phyloP scores from a whole-genome alignment of 2,113 vertebrate genomes.

The Hippocampus barbouri region DNA sequence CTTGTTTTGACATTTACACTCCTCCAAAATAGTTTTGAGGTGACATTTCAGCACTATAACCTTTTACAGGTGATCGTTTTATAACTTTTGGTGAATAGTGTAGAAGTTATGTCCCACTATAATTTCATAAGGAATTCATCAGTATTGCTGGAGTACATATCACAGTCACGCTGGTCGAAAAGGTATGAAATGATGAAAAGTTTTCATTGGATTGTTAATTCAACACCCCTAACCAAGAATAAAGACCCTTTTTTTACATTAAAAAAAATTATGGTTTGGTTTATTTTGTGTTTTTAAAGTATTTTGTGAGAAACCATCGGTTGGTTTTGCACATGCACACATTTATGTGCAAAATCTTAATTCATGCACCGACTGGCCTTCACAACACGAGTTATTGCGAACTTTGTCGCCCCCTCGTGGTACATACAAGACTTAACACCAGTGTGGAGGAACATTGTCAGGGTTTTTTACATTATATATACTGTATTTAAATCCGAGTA shows the following conservation, averaged over 20 bases:
- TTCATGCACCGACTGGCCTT: no score
- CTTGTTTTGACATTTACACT: neutral
- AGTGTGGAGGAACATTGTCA: no score
- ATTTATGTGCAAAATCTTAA: no score
- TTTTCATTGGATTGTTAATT: neutral
- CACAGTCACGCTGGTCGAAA: neutral
- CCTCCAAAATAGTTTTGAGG: neutral
- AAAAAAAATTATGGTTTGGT: neutral
- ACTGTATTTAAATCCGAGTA: no score
- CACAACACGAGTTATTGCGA: no score
- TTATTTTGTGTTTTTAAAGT: neutral
- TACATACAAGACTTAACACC: no score
- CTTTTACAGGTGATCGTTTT: no score
- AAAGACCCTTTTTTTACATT: neutral
- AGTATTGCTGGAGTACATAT: no score
- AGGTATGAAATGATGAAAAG: neutral
- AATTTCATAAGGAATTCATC: neutral
- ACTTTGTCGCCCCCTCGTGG: no score
- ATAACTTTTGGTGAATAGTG: no score
- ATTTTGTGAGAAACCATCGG: neutral
- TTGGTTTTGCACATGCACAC: neutral
- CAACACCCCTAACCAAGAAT: neutral
- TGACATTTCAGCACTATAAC: neutral
- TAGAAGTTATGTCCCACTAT: neutral
- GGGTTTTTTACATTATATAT: no score